phyloP scores from a whole-genome alignment of 2,113 vertebrate species.

The human region GRCh38 chr4:144704501-144705000 shows the following conservation, averaged over 20 bases:
- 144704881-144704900: not conserved
- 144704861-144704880: not conserved
- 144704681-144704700: not conserved
- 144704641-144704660: constrained; percentile 47
- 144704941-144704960: not conserved
- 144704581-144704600: constrained; percentile 8
- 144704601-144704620: constrained; percentile 40
- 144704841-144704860: not conserved
- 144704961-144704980: not conserved
- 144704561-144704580: not conserved
- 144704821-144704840: not conserved
- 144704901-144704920: not conserved
- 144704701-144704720: not conserved
- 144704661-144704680: not conserved
- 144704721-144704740: not conserved
- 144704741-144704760: constrained; percentile 16
- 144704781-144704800: not conserved
- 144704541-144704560: constrained; percentile 39
- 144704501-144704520: not conserved
- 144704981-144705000: not conserved
- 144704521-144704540: not conserved
- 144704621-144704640: constrained; percentile 65
- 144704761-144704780: not conserved
- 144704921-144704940: not conserved
- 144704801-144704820: not conserved